Conservation (phyloP, 2,888 invertebrate species). For the Drosophila nigricruria region DNA sequence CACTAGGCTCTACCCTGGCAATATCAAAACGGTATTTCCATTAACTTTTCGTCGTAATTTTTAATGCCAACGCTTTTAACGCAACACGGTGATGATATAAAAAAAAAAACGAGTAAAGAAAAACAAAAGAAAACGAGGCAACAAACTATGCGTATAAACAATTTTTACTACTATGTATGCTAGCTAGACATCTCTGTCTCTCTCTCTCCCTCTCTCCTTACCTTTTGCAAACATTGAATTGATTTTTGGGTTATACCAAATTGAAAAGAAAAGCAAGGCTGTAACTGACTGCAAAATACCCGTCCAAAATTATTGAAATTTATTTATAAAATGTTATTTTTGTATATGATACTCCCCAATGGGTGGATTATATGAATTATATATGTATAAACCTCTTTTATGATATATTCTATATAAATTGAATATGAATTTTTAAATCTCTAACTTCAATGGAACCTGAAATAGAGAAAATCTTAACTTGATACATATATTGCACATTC, state of each 20-base stretch:
- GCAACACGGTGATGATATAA: slow-evolving; percentile 27
- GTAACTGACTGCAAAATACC: neutral
- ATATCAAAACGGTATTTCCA: slow-evolving; percentile 52
- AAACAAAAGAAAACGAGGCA: slow-evolving; percentile 39
- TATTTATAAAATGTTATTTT: neutral
- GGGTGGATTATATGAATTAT: too few species aligned
- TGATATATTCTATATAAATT: too few species aligned
- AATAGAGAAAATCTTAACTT: too few species aligned
- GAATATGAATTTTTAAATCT: too few species aligned
- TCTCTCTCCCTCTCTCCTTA: neutral
- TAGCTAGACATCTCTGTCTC: neutral
- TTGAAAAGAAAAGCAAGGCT: neutral
- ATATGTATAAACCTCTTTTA: too few species aligned
- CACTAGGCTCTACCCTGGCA: slow-evolving; percentile 6
- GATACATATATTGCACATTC: too few species aligned
- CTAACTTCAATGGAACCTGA: too few species aligned
- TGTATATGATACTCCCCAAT: too few species aligned
- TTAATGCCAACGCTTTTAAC: slow-evolving; percentile 68
- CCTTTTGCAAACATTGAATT: slow-evolving; percentile 51
- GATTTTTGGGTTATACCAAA: slow-evolving; percentile 72
- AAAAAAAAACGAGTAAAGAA: slow-evolving; percentile 46
- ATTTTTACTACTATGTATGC: slow-evolving; percentile 59
- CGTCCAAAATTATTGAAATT: neutral
- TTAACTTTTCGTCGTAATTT: slow-evolving; percentile 67
- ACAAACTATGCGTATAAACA: slow-evolving; percentile 75